Conservation (phyloP, 2,888 invertebrate species). For the Trissoscelio sp. region DNA sequence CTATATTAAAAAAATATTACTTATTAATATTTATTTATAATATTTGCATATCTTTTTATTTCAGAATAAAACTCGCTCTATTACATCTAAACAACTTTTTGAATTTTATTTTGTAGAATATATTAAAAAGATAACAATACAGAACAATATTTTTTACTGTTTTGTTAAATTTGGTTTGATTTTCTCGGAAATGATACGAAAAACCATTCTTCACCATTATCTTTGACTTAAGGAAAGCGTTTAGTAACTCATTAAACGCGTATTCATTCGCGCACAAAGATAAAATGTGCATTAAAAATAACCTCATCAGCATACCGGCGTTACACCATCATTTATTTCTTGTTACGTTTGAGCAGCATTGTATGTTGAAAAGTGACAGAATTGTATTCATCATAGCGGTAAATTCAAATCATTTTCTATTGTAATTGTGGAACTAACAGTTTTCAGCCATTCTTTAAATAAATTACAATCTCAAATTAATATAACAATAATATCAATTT, state of each 20-base stretch:
- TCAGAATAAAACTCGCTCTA: too few relatives aligned
- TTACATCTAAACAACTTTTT: too few relatives aligned
- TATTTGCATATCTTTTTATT: too few relatives aligned
- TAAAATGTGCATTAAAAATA: slow-evolving; percentile 53
- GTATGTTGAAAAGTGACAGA: slow-evolving; percentile 28
- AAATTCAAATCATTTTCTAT: slow-evolving; percentile 13
- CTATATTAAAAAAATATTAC: too few relatives aligned
- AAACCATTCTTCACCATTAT: slow-evolving; percentile 35
- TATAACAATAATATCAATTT: too few relatives aligned
- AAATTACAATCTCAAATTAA: too few relatives aligned
- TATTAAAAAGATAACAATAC: slow-evolving; percentile 2
- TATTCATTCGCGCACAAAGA: slow-evolving; percentile 55
- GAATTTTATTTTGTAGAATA: background rate
- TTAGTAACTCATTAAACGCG: slow-evolving; percentile 46
- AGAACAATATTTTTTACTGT: background rate
- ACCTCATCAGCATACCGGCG: slow-evolving; percentile 51
- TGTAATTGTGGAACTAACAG: too few relatives aligned
- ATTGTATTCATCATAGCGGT: slow-evolving; percentile 34
- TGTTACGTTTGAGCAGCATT: slow-evolving; percentile 26
- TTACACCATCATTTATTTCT: slow-evolving; percentile 53
- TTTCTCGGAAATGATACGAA: slow-evolving; percentile 10
- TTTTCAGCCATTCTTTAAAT: too few relatives aligned
- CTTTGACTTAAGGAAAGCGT: slow-evolving; percentile 33
- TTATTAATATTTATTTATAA: too few relatives aligned
- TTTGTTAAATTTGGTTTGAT: slow-evolving; percentile 17